Percentiles rank a stretch among this genome's conserved stretches.
Conservation (phyloP, 2,888 invertebrate genomes). For the Euproctis similis region DNA sequence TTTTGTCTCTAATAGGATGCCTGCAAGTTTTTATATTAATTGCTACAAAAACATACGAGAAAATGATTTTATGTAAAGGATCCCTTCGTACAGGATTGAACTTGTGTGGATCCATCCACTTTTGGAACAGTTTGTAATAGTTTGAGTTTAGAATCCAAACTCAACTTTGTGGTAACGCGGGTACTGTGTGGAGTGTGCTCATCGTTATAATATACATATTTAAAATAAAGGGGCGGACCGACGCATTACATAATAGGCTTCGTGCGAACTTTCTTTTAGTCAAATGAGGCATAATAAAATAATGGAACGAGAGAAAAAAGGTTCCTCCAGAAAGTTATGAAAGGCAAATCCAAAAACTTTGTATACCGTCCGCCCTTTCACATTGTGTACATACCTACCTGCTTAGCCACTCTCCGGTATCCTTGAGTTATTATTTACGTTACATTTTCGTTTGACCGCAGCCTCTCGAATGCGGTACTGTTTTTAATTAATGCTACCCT, state of each 20-base stretch:
- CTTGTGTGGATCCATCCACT: constrained; percentile 30
- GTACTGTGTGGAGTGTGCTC: constrained; percentile 39
- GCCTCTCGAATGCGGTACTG: constrained; percentile 47
- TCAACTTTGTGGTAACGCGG: constrained; percentile 43
- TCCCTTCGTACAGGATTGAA: constrained; percentile 24
- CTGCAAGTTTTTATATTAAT: no score
- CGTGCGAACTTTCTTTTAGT: constrained; percentile 66
- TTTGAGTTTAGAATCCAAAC: no score
- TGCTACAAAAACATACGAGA: constrained; percentile 23
- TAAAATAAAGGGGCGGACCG: constrained; percentile 58
- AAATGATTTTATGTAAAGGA: constrained; percentile 27
- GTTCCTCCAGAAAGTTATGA: constrained; percentile 65
- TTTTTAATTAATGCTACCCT: constrained; percentile 68
- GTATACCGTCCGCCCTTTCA: no score
- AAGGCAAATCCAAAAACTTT: constrained; percentile 64
- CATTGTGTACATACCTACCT: no score
- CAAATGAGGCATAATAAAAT: constrained; percentile 71
- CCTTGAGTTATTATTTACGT: constrained; percentile 67
- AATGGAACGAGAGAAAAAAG: constrained; percentile 67
- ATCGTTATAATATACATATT: no score
- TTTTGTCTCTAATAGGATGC: no score
- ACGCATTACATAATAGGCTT: constrained; percentile 51
- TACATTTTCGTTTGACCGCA: constrained; percentile 61
- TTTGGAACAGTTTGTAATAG: no score
- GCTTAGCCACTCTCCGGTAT: no score